Evolutionary conservation across 2,888 invertebrate genomes (phyloP).

Genomic region (Digitonthophagus gazella): DNA sequence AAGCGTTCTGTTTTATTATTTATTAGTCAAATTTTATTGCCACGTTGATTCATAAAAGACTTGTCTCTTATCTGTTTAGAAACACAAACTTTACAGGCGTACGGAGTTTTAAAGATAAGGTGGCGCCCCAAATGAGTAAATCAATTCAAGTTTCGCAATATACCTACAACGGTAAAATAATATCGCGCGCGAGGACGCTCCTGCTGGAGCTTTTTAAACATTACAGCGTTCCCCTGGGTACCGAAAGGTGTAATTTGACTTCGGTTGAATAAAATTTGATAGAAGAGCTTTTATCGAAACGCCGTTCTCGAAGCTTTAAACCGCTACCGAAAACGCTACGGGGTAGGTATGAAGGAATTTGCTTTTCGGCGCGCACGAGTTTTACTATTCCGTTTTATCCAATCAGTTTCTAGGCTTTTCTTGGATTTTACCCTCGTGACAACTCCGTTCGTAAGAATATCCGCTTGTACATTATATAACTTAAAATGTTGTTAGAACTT

Average conservation of each 20-base stretch:
- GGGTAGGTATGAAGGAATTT: neutral
- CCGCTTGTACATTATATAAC: neutral
- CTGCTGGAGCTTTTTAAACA: neutral
- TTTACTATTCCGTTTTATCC: neutral
- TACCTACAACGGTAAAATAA: conserved; percentile 3
- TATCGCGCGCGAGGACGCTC: neutral
- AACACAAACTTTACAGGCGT: neutral
- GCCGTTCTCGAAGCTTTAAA: neutral
- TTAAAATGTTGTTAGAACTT: neutral
- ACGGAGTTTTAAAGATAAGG: conserved; percentile 1
- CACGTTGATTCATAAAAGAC: neutral
- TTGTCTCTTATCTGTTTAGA: neutral
- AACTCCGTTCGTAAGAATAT: neutral
- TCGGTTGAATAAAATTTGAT: neutral
- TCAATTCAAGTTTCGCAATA: conserved; percentile 12
- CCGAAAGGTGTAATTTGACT: neutral
- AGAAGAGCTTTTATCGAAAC: neutral
- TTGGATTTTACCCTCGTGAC: neutral
- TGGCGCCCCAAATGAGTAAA: conserved; percentile 9
- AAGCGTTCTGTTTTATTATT: neutral
- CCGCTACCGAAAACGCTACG: neutral
- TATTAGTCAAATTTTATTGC: neutral
- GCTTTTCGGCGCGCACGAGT: neutral
- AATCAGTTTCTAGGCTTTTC: neutral
- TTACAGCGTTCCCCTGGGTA: neutral